Percentiles rank a stretch among this genome's conserved stretches.
Evolutionary conservation across 1,140 invertebrate genomes (phyloP).

Genomic region (Neuroterus valhalla): DNA sequence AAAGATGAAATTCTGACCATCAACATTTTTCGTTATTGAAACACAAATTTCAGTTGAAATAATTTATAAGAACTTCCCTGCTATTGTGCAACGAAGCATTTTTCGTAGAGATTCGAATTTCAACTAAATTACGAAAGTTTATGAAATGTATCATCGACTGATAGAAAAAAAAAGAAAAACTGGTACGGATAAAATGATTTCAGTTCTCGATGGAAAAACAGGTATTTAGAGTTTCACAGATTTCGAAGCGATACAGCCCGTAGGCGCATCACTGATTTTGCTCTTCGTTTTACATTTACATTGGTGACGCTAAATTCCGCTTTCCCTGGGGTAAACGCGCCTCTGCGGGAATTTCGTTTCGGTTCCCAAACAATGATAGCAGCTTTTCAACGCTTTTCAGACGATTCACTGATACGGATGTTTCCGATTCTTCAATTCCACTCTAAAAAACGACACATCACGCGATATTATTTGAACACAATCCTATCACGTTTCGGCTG

Average conservation of each 20-base stretch:
- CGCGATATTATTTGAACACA: slow-evolving; percentile 1
- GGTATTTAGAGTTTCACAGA: slow-evolving; percentile 28
- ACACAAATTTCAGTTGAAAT: slow-evolving; percentile 2
- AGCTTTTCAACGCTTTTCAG: slow-evolving; percentile 28
- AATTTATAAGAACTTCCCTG: slow-evolving; percentile 3
- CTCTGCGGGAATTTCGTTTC: slow-evolving; percentile 27
- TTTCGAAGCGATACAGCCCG: slow-evolving; percentile 13
- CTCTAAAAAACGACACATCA: neutral
- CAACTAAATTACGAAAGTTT: slow-evolving; percentile 13
- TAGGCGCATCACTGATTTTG: slow-evolving; percentile 23
- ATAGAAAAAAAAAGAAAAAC: neutral
- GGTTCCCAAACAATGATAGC: slow-evolving; percentile 25
- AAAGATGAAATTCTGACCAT: neutral
- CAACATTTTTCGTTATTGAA: slow-evolving; percentile 5
- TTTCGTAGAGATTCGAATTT: slow-evolving; percentile 6
- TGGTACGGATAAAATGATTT: slow-evolving; percentile 5
- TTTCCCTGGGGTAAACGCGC: slow-evolving; percentile 22
- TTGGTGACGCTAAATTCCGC: slow-evolving; percentile 22
- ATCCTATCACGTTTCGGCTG: neutral
- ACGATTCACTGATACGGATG: slow-evolving; percentile 25
- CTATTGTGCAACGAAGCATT: neutral
- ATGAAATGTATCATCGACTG: slow-evolving; percentile 7
- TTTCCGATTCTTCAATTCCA: slow-evolving; percentile 23
- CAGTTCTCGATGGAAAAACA: slow-evolving; percentile 27
- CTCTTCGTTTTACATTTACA: slow-evolving; percentile 25